Percentiles rank a stretch among this genome's conserved stretches.
phyloP scores from a whole-genome alignment of 2,797 vertebrate species.

The Lepus townsendii region DNA sequence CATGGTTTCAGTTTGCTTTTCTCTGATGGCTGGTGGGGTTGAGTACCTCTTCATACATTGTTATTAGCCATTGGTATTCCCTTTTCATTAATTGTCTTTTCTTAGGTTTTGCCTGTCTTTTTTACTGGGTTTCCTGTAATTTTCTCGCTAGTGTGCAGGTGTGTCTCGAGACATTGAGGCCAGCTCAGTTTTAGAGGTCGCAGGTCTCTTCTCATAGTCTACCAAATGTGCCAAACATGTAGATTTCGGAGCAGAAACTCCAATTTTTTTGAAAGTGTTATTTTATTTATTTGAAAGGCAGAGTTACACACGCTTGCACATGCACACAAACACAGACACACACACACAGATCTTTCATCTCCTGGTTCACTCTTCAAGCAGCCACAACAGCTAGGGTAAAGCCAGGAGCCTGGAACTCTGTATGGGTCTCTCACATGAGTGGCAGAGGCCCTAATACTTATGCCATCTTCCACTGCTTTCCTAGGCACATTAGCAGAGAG shows the following conservation, averaged over 20 bases:
- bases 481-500: too few relatives aligned
- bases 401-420: too few relatives aligned
- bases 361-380: too few relatives aligned
- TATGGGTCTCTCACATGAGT: too few relatives aligned
- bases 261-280: background rate
- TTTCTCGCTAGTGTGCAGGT: background rate
- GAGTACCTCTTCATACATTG: slow-evolving; percentile 52
- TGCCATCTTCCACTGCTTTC: too few relatives aligned
- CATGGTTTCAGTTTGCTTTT: slow-evolving; percentile 51
- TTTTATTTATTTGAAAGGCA: too few relatives aligned
- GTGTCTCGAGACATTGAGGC: background rate
- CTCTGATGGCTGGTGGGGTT: slow-evolving; percentile 32
- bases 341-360: too few relatives aligned
- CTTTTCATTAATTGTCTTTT: slow-evolving; percentile 64
- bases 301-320: too few relatives aligned
- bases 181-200: background rate
- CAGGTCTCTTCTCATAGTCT: background rate
- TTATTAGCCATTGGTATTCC: slow-evolving; percentile 32
- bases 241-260: background rate
- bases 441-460: too few relatives aligned
- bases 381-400: too few relatives aligned
- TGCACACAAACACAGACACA: too few relatives aligned
- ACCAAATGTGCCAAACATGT: background rate
- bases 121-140: slow-evolving; percentile 24
- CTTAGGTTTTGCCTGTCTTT: background rate